These are phyloP conservation scores for Zaprionus ghesquierei DNA, from an alignment of 1,140 invertebrate genomes.

Conservation along the genomic window DNA sequence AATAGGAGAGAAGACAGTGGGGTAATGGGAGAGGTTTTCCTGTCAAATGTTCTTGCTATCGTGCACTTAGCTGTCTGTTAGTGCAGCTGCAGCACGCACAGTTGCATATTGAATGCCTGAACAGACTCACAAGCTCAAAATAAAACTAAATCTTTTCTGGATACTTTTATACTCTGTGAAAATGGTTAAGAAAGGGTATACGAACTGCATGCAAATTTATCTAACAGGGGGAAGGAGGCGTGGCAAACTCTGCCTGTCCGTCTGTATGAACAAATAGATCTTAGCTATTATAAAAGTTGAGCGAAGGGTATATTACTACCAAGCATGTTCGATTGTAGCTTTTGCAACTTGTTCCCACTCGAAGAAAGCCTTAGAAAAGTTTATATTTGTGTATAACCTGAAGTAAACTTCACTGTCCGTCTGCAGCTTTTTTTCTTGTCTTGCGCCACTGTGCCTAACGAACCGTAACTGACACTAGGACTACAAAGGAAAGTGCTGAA, in stretches of 20 bases:
- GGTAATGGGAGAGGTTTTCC: not conserved
- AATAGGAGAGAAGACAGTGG: not conserved
- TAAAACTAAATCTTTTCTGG: not conserved
- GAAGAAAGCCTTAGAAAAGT: no score
- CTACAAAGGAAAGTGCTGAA: not conserved
- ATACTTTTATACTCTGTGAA: not conserved
- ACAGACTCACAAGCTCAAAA: not conserved
- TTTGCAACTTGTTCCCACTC: no score
- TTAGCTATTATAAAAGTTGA: no score
- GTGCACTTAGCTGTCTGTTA: not conserved
- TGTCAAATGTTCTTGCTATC: not conserved
- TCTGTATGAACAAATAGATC: no score
- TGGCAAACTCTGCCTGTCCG: no score
- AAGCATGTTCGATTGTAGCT: no score
- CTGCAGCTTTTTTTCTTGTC: no score
- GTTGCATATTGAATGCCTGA: not conserved
- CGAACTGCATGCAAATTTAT: no score
- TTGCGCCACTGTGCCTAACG: conserved; percentile 42
- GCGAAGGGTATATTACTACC: no score
- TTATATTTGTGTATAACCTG: not conserved
- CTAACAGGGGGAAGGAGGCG: no score
- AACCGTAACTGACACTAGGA: conserved; percentile 15
- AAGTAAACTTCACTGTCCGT: not conserved
- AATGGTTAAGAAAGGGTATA: no score
- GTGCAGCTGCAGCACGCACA: not conserved